phyloP scores from a whole-genome alignment of 2,888 invertebrate species.

The Plagodis pulveraria region DNA sequence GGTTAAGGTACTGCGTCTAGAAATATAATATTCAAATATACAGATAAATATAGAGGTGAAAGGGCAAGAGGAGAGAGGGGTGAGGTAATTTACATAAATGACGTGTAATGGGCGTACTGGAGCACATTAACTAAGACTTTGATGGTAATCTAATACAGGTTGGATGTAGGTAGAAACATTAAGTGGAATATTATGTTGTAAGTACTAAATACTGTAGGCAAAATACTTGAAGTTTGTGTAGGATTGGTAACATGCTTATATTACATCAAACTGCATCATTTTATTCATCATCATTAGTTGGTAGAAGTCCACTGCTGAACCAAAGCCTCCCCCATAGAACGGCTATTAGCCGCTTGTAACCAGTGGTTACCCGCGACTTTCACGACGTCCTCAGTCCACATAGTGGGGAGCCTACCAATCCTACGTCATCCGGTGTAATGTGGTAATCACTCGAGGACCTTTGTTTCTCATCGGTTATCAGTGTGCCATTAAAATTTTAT shows the following conservation, averaged over 20 bases:
- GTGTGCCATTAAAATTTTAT: no score
- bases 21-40: not conserved
- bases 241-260: not conserved
- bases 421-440: no score
- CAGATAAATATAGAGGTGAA: not conserved
- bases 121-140: conserved; percentile 35
- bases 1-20: no score
- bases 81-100: conserved; percentile 62
- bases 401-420: no score
- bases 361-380: no score
- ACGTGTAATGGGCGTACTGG: conserved; percentile 54
- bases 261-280: not conserved
- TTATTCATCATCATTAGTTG: no score
- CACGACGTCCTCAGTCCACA: no score
- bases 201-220: not conserved
- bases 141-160: conserved; percentile 51
- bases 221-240: not conserved
- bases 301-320: no score
- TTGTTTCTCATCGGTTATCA: no score
- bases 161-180: conserved; percentile 4
- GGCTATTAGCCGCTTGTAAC: no score
- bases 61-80: not conserved
- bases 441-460: no score
- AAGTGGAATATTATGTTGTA: conserved; percentile 3
- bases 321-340: no score